Percentiles rank a stretch among this genome's conserved stretches.
These are phyloP conservation scores for Micromussa lordhowensis DNA, from an alignment of 92 coral and sea anemone genomes.

Conservation along the genomic window DNA sequence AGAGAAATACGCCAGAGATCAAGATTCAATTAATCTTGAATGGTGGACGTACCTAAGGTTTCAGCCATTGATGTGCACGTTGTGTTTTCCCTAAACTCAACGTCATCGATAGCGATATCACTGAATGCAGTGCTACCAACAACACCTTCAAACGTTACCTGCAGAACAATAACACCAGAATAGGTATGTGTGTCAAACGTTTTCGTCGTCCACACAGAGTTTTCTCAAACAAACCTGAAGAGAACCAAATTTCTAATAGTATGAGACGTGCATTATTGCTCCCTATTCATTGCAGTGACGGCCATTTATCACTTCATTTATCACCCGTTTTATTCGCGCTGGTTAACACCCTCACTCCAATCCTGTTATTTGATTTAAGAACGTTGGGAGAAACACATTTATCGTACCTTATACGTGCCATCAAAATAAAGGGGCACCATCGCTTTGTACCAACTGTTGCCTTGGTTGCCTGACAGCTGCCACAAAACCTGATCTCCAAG, in stretches of 20 bases:
- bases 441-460: conserved; percentile 82
- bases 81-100: conserved; percentile 58
- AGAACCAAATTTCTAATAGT: background rate
- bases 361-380: background rate
- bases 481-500: conserved; percentile 63
- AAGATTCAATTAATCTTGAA: background rate
- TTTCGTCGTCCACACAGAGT: background rate
- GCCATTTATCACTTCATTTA: background rate
- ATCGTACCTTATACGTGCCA: conserved; percentile 58
- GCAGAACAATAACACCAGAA: background rate
- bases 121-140: conserved; percentile 64
- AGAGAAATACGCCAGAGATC: background rate
- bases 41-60: conserved; percentile 68
- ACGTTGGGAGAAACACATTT: background rate
- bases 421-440: conserved; percentile 72
- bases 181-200: no score
- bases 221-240: background rate
- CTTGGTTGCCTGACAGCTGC: conserved; percentile 79
- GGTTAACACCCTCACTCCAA: background rate
- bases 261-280: background rate
- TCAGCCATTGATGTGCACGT: conserved; percentile 63
- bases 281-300: no score
- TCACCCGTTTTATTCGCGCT: background rate
- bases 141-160: conserved; percentile 81
- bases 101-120: conserved; percentile 85